Conservation (phyloP, 2,888 invertebrate genomes). For the Stratiomys singularior region DNA sequence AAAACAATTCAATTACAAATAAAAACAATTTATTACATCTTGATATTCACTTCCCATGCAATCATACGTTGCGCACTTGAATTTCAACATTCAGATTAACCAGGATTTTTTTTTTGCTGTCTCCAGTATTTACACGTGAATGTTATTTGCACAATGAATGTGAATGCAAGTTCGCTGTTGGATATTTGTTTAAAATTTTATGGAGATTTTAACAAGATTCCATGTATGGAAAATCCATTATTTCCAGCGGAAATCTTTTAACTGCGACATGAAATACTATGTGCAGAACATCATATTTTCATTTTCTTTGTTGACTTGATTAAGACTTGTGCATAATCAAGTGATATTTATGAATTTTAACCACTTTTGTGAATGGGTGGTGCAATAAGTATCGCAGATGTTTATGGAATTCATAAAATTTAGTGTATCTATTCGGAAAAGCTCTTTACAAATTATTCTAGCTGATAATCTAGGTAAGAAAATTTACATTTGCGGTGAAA, state of each 20-base stretch:
- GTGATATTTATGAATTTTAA: not conserved
- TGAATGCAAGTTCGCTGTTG: not conserved
- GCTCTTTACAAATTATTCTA: too few species aligned
- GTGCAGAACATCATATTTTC: not conserved
- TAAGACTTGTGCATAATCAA: not conserved
- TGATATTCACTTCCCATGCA: too few species aligned
- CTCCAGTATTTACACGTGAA: too few species aligned
- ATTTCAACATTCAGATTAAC: too few species aligned
- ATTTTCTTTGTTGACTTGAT: not conserved
- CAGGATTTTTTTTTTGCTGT: too few species aligned
- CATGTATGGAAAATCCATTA: constrained; percentile 24
- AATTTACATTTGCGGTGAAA: too few species aligned
- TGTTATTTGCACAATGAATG: not conserved
- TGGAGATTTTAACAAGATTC: constrained; percentile 18
- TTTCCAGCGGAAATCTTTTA: constrained; percentile 4
- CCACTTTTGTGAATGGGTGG: too few species aligned
- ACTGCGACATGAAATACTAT: not conserved
- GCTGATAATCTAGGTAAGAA: too few species aligned
- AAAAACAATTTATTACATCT: not conserved
- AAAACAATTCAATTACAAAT: not conserved
- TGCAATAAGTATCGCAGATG: too few species aligned
- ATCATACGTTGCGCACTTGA: too few species aligned
- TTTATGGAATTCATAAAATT: too few species aligned
- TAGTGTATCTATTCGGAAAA: too few species aligned
- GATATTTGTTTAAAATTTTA: constrained; percentile 3